Evolutionary conservation across 2,888 invertebrate species (phyloP).

Genomic region (Gisinianus flammeolus): DNA sequence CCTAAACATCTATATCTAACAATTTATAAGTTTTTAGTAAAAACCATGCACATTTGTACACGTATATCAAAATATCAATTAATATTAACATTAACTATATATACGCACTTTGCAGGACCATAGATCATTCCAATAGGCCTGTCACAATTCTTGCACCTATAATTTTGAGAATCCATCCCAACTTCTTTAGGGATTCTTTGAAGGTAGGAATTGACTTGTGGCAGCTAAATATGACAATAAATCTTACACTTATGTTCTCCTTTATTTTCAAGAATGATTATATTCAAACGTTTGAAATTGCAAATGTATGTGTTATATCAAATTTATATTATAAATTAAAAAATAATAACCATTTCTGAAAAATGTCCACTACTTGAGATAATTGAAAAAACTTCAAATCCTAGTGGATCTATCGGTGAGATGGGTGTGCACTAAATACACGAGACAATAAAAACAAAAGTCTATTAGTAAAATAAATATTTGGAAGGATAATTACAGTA

Average conservation of each 20-base stretch:
- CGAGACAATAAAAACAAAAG: background rate
- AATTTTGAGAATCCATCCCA: conserved; percentile 85
- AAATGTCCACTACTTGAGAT: conserved; percentile 35
- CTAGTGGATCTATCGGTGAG: conserved; percentile 28
- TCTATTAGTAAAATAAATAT: no score
- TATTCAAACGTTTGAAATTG: background rate
- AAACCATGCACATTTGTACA: background rate
- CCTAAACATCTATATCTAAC: background rate
- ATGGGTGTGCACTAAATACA: background rate
- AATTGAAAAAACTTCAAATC: conserved; percentile 40
- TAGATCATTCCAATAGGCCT: conserved; percentile 70
- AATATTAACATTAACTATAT: background rate
- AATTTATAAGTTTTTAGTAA: conserved; percentile 8
- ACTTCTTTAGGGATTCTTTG: conserved; percentile 73
- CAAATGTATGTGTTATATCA: background rate
- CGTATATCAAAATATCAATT: no score
- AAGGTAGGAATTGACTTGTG: conserved; percentile 37
- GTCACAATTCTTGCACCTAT: conserved; percentile 79
- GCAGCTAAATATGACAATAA: conserved; percentile 14
- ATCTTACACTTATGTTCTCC: background rate
- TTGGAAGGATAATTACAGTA: background rate
- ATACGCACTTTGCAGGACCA: conserved; percentile 65
- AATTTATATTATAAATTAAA: conserved; percentile 2
- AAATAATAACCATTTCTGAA: conserved; percentile 37
- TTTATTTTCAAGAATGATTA: background rate